phyloP scores from a whole-genome alignment of 2,113 vertebrate genomes.

The Eudyptes chrysolophus region DNA sequence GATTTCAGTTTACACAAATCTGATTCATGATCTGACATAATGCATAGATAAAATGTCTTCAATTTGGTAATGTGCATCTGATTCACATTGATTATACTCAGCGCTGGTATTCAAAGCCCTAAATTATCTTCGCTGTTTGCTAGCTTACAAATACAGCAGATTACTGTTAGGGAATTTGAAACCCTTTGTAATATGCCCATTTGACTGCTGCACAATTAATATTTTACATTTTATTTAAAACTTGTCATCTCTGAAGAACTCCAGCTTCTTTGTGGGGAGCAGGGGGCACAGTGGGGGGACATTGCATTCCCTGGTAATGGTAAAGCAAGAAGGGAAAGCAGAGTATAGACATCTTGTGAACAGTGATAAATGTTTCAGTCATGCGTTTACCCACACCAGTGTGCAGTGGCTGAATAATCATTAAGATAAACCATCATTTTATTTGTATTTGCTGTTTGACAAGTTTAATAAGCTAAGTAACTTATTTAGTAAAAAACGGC shows the following conservation, averaged over 20 bases:
- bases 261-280: neutral
- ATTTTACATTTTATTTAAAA: slow-evolving; percentile 3
- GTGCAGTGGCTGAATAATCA: neutral
- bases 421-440: neutral
- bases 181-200: slow-evolving; percentile 5
- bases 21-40: slow-evolving; percentile 65
- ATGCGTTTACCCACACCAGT: neutral
- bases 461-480: slow-evolving; percentile 27
- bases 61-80: slow-evolving; percentile 65
- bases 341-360: neutral
- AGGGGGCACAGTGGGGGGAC: fast-evolving
- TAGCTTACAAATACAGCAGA: slow-evolving; percentile 53
- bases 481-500: neutral
- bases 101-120: neutral
- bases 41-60: slow-evolving; percentile 66
- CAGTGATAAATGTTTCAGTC: neutral
- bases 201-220: neutral
- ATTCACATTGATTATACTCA: slow-evolving; percentile 65
- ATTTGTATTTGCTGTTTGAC: slow-evolving; percentile 8
- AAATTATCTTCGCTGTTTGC: slow-evolving; percentile 54
- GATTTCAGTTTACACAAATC: slow-evolving; percentile 63
- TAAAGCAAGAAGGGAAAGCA: neutral
- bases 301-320: neutral
- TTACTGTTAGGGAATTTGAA: slow-evolving; percentile 31
- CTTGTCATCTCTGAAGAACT: neutral